phyloP scores from a whole-genome alignment of 2,113 vertebrate species.

The Channa argus region DNA sequence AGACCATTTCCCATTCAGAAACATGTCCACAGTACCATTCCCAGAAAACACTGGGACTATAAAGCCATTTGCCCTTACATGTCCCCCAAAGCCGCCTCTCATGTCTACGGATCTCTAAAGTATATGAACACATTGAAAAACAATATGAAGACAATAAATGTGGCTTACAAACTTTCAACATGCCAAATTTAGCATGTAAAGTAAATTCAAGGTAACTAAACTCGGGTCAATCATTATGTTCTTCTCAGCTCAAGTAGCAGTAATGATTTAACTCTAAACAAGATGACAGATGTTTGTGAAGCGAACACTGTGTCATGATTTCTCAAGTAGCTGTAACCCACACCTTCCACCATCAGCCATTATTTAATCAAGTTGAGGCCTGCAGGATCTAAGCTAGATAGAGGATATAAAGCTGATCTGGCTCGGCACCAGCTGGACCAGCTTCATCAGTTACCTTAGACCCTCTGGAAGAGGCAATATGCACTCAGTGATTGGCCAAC shows the following conservation, averaged over 20 bases:
- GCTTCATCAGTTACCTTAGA: conserved; percentile 58
- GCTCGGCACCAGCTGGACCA: conserved; percentile 59
- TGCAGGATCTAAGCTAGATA: conserved; percentile 36
- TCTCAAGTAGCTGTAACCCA: conserved; percentile 32
- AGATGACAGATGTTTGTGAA: conserved; percentile 18
- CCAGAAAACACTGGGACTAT: too few species aligned
- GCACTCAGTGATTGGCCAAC: conserved; percentile 38
- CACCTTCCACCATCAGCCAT: conserved; percentile 33
- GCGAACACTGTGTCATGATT: conserved; percentile 29
- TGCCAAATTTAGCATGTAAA: not conserved
- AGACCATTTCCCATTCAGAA: too few species aligned
- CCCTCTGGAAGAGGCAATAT: conserved; percentile 53
- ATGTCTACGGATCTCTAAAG: too few species aligned
- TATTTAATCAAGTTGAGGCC: conserved; percentile 60
- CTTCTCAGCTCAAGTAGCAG: not conserved
- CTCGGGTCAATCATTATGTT: conserved; percentile 42
- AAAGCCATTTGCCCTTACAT: too few species aligned
- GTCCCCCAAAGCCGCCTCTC: too few species aligned
- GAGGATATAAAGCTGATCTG: conserved; percentile 52
- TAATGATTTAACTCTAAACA: conserved; percentile 49
- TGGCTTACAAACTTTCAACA: not conserved
- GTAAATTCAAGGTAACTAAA: not conserved
- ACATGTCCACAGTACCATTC: too few species aligned
- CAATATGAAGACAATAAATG: not conserved
- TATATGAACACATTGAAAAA: too few species aligned